These are phyloP conservation scores for Calyptomena viridis DNA, from an alignment of 2,113 vertebrate species.

Conservation along the genomic window DNA sequence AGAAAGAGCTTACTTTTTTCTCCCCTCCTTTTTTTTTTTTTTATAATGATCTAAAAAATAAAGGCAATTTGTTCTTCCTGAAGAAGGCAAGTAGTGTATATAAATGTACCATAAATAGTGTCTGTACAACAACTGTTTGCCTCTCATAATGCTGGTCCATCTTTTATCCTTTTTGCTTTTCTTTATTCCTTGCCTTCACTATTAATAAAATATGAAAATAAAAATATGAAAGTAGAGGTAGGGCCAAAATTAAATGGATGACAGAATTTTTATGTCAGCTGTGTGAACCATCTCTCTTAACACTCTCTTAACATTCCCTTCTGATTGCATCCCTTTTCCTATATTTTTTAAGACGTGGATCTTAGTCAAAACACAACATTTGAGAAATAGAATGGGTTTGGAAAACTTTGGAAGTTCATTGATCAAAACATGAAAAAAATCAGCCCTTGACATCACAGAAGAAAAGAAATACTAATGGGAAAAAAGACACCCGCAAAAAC, in stretches of 20 bases:
- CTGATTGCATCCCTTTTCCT: neutral
- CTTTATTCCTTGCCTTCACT: neutral
- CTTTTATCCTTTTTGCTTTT: neutral
- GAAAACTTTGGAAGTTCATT: neutral
- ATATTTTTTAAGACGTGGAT: neutral
- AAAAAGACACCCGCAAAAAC: neutral
- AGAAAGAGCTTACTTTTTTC: neutral
- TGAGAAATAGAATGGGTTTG: neutral
- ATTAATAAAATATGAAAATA: neutral
- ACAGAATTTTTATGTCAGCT: neutral
- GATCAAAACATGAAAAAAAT: neutral
- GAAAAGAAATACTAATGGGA: neutral
- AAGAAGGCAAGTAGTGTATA: neutral
- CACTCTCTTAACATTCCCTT: neutral
- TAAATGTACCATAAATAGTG: neutral
- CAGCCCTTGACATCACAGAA: neutral
- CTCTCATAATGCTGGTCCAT: neutral
- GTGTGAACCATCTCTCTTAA: neutral
- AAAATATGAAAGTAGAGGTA: neutral
- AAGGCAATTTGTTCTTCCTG: neutral
- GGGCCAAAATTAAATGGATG: neutral
- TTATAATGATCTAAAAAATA: neutral
- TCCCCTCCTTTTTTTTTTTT: fast-evolving
- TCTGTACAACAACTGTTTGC: neutral
- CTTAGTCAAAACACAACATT: neutral